Base-by-base conservation (phyloP, 2,888 invertebrate species). In the Argyra leucocephala region DNA sequence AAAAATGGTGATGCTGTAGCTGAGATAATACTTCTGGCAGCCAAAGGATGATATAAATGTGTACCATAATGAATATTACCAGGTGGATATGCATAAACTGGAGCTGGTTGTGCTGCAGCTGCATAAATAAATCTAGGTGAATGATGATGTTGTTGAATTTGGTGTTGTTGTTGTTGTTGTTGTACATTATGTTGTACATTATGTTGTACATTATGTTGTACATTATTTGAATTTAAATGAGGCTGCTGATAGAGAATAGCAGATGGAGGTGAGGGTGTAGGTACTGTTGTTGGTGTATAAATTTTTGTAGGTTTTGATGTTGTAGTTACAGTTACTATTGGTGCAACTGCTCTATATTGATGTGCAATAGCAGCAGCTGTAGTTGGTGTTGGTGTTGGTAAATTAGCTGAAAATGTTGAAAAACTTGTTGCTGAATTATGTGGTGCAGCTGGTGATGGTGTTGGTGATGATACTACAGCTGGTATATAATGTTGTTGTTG, bases 11-110 rank as follows among this genome's bases (percentile, higher is more conserved):
- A n/a, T n/a, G 48, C 18, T 48, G 48, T 48, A 48, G 48, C 48
- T 48, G 48, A 9, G 12, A 48, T 15, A 48, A 48, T 48, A 18
- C 26, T 31, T 37, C 63, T 22, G 37, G 64, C 24, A 5, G 72
- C 70, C 22, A 71, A 69, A 63, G 74, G 75, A 69, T 77, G 76
- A 66, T 74, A 74, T 61, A 77, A 69, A 69, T 78, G 77, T 63
- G 75, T 73, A 61, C 76, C 75, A 66, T 76, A 78, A 69, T 76
- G 76, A 66, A 76, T 72, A 48, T 74, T 74, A 60, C 74, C 74
- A 62, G 72, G 73, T 63, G 72, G 73, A 71, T 76, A 76, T 36
- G 73, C 72, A 64, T 76, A 74, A 65, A 72, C 74, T 22, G 77
- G 74, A 62, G 73, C 67, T 26, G 26, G 15, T 61, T 61, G 61